phyloP scores from a whole-genome alignment of 2,888 invertebrate genomes.

The Trissolcus brochymenae region DNA sequence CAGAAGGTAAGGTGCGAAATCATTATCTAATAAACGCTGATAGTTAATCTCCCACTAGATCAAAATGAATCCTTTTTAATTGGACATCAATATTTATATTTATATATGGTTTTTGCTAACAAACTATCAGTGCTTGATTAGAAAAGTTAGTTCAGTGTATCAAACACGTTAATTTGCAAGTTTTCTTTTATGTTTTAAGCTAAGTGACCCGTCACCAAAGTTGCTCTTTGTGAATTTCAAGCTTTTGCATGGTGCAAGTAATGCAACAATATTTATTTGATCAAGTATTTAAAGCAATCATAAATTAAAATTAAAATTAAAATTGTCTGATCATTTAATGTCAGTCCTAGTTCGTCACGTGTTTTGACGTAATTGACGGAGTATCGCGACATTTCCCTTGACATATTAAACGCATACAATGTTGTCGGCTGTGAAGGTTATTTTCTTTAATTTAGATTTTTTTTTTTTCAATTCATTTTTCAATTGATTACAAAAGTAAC shows the following conservation, averaged over 20 bases:
- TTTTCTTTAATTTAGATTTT: background rate
- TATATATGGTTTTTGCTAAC: background rate
- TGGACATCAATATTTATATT: background rate
- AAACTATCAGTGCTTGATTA: constrained; percentile 30
- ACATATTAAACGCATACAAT: constrained; percentile 45
- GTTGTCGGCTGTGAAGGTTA: constrained; percentile 49
- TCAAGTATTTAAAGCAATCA: constrained; percentile 8
- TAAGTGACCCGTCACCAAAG: constrained; percentile 9
- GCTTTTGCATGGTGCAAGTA: constrained; percentile 9
- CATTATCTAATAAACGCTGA: constrained; percentile 23
- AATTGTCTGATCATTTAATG: background rate
- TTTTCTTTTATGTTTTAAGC: constrained; percentile 9
- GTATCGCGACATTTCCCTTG: constrained; percentile 37
- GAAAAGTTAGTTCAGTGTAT: constrained; percentile 37
- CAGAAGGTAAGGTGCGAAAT: constrained; percentile 10
- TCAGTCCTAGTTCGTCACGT: constrained; percentile 19
- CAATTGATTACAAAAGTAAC: background rate
- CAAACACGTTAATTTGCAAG: constrained; percentile 34
- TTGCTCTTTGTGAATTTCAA: constrained; percentile 8
- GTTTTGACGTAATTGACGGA: constrained; percentile 15
- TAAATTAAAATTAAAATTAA: background rate
- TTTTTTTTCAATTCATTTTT: constrained; percentile 18
- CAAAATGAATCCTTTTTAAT: background rate
- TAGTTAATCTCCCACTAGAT: constrained; percentile 9
- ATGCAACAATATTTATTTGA: background rate